Evolutionary conservation across 2,797 vertebrate species (phyloP), one percentile per base, ranked within the genome.

Genomic region (Threskiornis aethiopicus): DNA sequence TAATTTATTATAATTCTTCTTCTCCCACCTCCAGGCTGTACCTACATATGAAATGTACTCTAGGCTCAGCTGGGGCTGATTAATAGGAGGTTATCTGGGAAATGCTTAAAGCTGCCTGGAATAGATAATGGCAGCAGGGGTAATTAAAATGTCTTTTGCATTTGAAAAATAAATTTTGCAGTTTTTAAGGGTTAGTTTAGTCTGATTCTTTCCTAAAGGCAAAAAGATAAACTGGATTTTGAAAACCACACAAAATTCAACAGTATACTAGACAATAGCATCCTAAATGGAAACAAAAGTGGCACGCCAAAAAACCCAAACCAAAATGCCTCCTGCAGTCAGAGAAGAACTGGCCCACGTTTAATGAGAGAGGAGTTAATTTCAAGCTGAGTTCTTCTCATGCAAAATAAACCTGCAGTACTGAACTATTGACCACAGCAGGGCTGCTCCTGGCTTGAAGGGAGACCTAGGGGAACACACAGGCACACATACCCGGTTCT

Each of bases 1-100:
- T 98, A 98, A 98, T 98, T 98, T 98, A 98, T 98, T 98, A 98
- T 98, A 98, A 98, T 98, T 98, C 96, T 94, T 96, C 88, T 93
- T 92, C 84, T 96, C 95, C 97, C 96, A 98, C 98, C 98, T 98
- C 97, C 97, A 97, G 98, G 98, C 98, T 97, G 97, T 98, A 98
- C 97, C 98, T 98, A 98, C 98, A 97, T 92, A 97, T 91, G 96
- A 97, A 97, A 97, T 97, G 97, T 92, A 96, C 94, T 97, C 92
- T 72, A 88, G 97, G 95, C 97, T 98, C 98, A 97, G 97, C 98
- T 95, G 97, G 97, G 97, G 96, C 97, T 98, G 98, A 98, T 98
- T 98, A 98, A 98, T 96, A 96, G 67, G 67, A 97, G 97, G 97
- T 98, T 98, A 98, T 98, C 98, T 98, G 97, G 96, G 96, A 98